A percentile compares a stretch with the other conserved stretches of the same genome.
Conservation (phyloP, 2,113 vertebrate species). For the Mormoops blainvillei region DNA sequence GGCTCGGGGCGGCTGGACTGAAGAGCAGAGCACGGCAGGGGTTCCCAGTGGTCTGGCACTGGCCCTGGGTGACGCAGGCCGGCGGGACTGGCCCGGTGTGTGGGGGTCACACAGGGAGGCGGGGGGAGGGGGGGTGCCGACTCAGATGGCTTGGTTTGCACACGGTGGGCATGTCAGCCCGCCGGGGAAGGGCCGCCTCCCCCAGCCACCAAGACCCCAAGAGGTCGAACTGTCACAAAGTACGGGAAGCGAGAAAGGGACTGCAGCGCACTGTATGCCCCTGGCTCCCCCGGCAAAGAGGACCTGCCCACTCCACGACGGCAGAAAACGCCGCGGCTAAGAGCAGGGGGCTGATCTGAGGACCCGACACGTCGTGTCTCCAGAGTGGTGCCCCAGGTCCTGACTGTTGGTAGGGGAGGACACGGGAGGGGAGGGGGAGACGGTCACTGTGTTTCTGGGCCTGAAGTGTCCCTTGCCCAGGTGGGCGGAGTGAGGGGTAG, state of each 20-base stretch:
- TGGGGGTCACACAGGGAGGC: fast-evolving
- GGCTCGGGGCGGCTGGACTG: neutral
- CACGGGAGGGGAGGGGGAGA: neutral
- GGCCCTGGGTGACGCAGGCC: fast-evolving
- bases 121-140: too few relatives aligned
- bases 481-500: fast-evolving
- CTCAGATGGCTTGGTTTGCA: fast-evolving
- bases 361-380: fast-evolving
- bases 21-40: fast-evolving
- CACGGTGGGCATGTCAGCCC: fast-evolving
- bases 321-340: fast-evolving
- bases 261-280: fast-evolving
- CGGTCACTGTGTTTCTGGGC: neutral
- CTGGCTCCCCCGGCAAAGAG: neutral
- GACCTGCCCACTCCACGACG: fast-evolving
- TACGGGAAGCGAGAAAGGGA: fast-evolving
- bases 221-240: neutral
- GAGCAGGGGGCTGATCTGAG: fast-evolving
- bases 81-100: neutral
- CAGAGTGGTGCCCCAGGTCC: fast-evolving
- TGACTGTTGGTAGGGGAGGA: fast-evolving
- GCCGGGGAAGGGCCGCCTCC: too few relatives aligned
- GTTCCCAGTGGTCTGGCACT: neutral
- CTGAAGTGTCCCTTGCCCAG: neutral
- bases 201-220: neutral